Evolutionary conservation across 1,140 invertebrate genomes (phyloP).

Genomic region (Drosophila bocqueti): DNA sequence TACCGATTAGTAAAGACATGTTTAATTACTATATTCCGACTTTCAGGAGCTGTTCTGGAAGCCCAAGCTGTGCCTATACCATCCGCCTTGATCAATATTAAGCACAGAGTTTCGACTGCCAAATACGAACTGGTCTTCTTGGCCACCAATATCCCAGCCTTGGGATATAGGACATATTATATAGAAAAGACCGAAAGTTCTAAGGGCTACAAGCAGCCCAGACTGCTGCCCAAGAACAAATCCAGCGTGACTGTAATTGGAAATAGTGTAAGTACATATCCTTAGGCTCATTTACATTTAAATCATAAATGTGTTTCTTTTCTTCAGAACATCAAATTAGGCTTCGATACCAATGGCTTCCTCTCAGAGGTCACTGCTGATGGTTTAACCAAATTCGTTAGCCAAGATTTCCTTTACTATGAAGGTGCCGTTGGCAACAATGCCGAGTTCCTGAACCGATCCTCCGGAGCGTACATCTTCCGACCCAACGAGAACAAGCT

Average conservation of each 20-base stretch:
- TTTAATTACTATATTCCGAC: too few species aligned
- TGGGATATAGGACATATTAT: conserved; percentile 89
- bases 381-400: conserved; percentile 66
- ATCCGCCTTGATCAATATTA: conserved; percentile 87
- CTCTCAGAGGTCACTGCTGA: conserved; percentile 86
- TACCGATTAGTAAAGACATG: too few species aligned
- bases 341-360: conserved; percentile 84
- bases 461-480: conserved; percentile 96
- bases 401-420: conserved; percentile 93
- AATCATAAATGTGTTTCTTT: not conserved
- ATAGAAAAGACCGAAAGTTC: conserved; percentile 74
- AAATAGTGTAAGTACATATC: conserved; percentile 46
- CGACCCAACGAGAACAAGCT: conserved; percentile 87
- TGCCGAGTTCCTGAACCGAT: conserved; percentile 84
- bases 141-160: conserved; percentile 87
- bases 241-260: conserved; percentile 59
- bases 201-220: conserved; percentile 15
- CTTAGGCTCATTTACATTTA: not conserved
- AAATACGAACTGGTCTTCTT: conserved; percentile 89
- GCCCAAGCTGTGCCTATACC: conserved; percentile 89
- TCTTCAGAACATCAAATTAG: conserved; percentile 49
- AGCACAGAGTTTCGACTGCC: conserved; percentile 88
- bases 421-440: conserved; percentile 87
- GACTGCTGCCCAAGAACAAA: conserved; percentile 35
- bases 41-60: conserved; percentile 41